phyloP scores from a whole-genome alignment of 2,797 vertebrate genomes.

The Arnoldichthys spilopterus region DNA sequence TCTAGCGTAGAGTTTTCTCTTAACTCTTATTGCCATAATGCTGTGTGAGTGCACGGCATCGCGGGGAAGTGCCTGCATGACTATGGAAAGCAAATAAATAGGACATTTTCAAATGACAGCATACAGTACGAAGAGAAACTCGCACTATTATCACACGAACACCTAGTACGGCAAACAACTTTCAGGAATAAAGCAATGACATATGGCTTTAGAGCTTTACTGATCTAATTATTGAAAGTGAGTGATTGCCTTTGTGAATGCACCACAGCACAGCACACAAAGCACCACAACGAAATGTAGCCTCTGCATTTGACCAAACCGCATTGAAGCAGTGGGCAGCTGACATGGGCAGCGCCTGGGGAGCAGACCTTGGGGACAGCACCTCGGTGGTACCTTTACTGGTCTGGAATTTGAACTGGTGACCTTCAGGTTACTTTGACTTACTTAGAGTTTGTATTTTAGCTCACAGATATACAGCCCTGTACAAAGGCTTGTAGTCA shows the following conservation, averaged over 20 bases:
- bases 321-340: no score
- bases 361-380: no score
- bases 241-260: no score
- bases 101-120: neutral
- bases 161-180: neutral
- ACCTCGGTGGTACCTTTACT: no score
- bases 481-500: no score
- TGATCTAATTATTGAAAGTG: neutral
- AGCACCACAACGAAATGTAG: no score
- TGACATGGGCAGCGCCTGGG: no score
- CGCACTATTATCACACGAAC: neutral
- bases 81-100: neutral
- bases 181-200: neutral
- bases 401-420: no score
- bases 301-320: no score
- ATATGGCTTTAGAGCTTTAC: neutral
- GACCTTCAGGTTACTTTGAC: neutral
- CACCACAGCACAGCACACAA: no score
- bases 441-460: neutral
- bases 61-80: neutral
- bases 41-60: neutral
- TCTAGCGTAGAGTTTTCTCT: neutral
- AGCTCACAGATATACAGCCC: no score
- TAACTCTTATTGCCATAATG: constrained; percentile 1
- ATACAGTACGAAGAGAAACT: neutral